Base-by-base conservation (phyloP, 2,888 invertebrate genomes). In the Oxycera nigricornis region DNA sequence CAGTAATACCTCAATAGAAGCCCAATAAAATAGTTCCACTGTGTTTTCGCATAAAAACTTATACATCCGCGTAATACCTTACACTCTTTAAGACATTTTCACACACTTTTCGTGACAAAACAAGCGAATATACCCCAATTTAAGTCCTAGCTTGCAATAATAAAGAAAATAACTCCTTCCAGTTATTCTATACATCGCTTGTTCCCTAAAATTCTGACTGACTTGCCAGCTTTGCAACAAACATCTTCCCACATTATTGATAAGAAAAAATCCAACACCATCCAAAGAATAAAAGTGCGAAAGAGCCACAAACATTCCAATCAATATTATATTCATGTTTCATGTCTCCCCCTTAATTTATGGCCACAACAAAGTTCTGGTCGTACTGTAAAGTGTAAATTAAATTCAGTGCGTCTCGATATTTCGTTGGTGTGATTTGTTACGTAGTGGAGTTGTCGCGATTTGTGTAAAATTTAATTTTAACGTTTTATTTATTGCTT, bases 371-470 rank as follows among this genome's bases (percentile, higher is more conserved):
- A 55, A 17, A 11, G 3, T n/a, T 22, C 4, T 55, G 17, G 7
- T 35, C 52, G 3, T 46, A 17, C 14, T 46, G 46, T 55, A 22
- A 22, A 24, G 24, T 22, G 2, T 24, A 22, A 55, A 4, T 3
- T 20, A 55, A 17, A 59, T 28, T 59, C 59, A 59, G 55, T 55
- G 7, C 6, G 46, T 46, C 59, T 59, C n/a, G 26, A 59, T 26
- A 28, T 46, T 46, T 46, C 35, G 14, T 3, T 14, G 17, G 46
- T 17, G 6, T 46, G 2, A 3, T 7, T 2, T 46, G 46, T 46
- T 46, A 14, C 11, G 46, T 3, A 35, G 11, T 46, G 17, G 17
- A 46, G 14, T 7, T 7, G 3, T 17, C 17, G 14, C 14, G 46
- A n/a, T 46, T 11, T 7, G 46, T 46, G 46, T 46, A n/a, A n/a